These are phyloP conservation scores for Schrankia costaestrigalis DNA, from an alignment of 2,888 invertebrate genomes.

Conservation along the genomic window DNA sequence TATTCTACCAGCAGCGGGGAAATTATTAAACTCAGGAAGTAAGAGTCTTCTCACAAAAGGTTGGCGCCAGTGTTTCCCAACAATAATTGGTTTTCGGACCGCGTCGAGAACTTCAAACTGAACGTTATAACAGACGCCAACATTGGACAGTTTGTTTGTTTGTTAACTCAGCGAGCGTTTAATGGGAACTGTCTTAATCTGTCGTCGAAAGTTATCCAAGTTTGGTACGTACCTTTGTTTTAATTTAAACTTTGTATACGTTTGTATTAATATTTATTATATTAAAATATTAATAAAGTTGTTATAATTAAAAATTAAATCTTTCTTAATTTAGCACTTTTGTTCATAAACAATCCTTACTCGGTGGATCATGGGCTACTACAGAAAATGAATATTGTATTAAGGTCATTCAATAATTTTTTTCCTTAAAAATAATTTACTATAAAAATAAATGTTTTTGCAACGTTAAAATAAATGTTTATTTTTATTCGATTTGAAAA, in stretches of 20 bases:
- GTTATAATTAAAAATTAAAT: too few relatives aligned
- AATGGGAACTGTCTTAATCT: slow-evolving; percentile 33
- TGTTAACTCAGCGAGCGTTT: slow-evolving; percentile 25
- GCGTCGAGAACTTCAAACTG: slow-evolving; percentile 37
- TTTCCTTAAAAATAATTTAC: too few relatives aligned
- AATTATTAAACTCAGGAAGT: slow-evolving; percentile 42
- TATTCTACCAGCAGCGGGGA: slow-evolving; percentile 33
- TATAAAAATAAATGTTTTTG: too few relatives aligned
- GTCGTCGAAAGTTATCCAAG: slow-evolving; percentile 22
- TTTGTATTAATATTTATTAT: too few relatives aligned
- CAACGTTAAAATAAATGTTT: too few relatives aligned
- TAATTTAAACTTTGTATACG: slow-evolving; percentile 12
- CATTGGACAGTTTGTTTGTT: slow-evolving; percentile 32
- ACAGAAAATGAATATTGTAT: too few relatives aligned
- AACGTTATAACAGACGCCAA: slow-evolving; percentile 24
- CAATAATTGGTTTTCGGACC: slow-evolving; percentile 55
- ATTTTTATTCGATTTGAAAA: too few relatives aligned
- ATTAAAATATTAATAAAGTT: too few relatives aligned
- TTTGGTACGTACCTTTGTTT: slow-evolving; percentile 12
- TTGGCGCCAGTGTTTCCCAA: slow-evolving; percentile 38
- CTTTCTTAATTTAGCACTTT: too few relatives aligned
- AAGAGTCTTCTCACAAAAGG: slow-evolving; percentile 32
- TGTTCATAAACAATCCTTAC: too few relatives aligned
- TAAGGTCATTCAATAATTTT: too few relatives aligned
- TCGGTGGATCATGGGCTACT: too few relatives aligned